Evolutionary conservation across 2,888 invertebrate species (phyloP).

Genomic region (Salticus scenicus): DNA sequence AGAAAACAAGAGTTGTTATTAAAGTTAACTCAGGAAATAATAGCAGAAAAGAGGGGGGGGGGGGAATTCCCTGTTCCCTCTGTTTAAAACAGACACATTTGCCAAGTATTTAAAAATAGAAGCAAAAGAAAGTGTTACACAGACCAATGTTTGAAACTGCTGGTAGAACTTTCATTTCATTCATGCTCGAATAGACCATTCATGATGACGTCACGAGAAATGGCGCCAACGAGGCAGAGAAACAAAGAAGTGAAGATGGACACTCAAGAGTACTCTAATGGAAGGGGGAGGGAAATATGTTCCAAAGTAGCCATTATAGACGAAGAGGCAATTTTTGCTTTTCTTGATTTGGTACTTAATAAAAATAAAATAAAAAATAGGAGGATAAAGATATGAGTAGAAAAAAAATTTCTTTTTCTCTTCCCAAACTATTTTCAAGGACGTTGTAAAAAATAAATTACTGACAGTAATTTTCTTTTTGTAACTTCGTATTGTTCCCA

Average conservation of each 20-base stretch:
- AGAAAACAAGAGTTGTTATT: too few species aligned
- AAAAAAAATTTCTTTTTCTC: not conserved
- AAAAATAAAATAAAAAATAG: too few species aligned
- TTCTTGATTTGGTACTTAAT: not conserved
- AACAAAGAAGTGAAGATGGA: conserved; percentile 17
- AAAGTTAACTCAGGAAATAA: too few species aligned
- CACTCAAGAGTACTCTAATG: not conserved
- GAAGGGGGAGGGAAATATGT: conserved; percentile 3
- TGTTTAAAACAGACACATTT: too few species aligned
- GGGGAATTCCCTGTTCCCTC: too few species aligned
- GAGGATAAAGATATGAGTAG: too few species aligned
- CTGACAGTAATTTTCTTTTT: not conserved
- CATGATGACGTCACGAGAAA: not conserved
- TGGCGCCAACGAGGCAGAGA: conserved; percentile 20
- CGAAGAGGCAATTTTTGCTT: not conserved
- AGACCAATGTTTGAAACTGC: not conserved
- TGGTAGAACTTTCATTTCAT: not conserved
- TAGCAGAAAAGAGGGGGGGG: too few species aligned
- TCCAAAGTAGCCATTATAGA: not conserved
- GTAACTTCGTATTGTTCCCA: not conserved
- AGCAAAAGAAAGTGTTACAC: too few species aligned
- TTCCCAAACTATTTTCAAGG: not conserved
- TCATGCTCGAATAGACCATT: conserved; percentile 11
- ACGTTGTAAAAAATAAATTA: not conserved
- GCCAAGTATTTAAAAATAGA: too few species aligned